Base-by-base conservation (phyloP, 2,797 vertebrate species). In the Crocodylus rhombifer region DNA sequence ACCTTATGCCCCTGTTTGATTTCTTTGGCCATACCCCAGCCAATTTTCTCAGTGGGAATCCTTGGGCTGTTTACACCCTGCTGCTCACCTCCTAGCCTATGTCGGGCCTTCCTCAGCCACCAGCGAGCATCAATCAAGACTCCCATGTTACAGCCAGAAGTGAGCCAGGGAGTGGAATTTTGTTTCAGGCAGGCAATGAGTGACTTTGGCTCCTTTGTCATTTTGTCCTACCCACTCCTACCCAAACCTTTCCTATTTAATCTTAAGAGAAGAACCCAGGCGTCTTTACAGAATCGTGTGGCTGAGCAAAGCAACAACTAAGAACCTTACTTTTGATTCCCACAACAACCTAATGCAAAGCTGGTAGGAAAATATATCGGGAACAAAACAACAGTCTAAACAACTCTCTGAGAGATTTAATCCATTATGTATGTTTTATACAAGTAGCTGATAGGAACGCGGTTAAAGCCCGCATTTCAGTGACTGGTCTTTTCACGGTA, bases 391-490 rank as follows among this genome's bases (percentile, higher is more conserved):
- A 61, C 7, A 1, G 51, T 16, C 78, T 58, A 63, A 51, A 51
- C 82, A 42, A 1, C 0, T 74, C 36, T 23, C 79, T 55, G 56
- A 5, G 30, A 5, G 61, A 23, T 1, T 8, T 1, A 69, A 57
- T 21, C 28, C 18, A 0, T 74, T 3, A 0, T 18, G 15, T 4
- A 15, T 6, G 1, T 58, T 13, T 15, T 1, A 8, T 36, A n/a
- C 0, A 2, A 89, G 51, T 5, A 51, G 62, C 82, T 74, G 12
- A 23, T 1, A 18, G 1, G 30, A 36, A 71, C 30, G 71, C 28
- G 55, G 3, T 0, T 42, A 64, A 82, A 76, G 58, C 1, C 77
- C 36, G 16, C 0, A 6, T 3, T 1, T 1, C 0, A 9, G 36
- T 73, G 36, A 57, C 28, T 76, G 84, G 63, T 67, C 82, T 65